Conservation (phyloP, 2,113 vertebrate species). For the Nasalis larvatus region DNA sequence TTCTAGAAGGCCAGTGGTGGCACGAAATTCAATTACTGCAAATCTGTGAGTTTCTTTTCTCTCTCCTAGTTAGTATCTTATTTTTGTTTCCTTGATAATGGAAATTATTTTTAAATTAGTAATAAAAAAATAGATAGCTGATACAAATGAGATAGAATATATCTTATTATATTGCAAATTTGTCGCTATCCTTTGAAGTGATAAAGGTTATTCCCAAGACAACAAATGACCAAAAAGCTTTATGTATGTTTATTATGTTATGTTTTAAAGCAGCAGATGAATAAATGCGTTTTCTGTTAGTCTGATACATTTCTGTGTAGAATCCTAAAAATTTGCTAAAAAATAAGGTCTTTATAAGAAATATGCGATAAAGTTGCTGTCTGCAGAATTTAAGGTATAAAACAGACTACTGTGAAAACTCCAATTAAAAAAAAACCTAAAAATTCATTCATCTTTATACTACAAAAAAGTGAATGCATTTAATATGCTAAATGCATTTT, state of each 20-base stretch:
- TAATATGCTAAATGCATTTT: not conserved
- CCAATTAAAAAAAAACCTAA: constrained; percentile 1
- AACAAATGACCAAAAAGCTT: not conserved
- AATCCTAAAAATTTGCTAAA: constrained; percentile 49
- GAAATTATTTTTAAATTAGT: constrained; percentile 35
- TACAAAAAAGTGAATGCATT: not conserved
- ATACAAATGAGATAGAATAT: not conserved
- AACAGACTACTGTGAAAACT: constrained; percentile 48
- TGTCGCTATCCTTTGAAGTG: constrained; percentile 39
- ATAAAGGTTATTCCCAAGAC: constrained; percentile 24
- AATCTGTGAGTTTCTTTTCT: constrained; percentile 51
- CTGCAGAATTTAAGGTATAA: constrained; percentile 61
- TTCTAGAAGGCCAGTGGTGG: constrained; percentile 72
- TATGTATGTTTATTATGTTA: constrained; percentile 36
- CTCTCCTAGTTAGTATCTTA: constrained; percentile 19
- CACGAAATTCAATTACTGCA: constrained; percentile 67
- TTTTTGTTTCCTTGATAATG: constrained; percentile 70
- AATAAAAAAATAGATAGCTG: constrained; percentile 10
- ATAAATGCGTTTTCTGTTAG: constrained; percentile 43
- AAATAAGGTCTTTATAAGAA: constrained; percentile 63
- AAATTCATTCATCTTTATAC: not conserved
- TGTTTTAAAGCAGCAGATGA: not conserved
- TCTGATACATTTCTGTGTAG: constrained; percentile 8
- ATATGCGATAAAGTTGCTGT: constrained; percentile 72
- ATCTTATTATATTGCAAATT: constrained; percentile 1